Conservation (phyloP, 2,113 vertebrate species). For the Progne subis region DNA sequence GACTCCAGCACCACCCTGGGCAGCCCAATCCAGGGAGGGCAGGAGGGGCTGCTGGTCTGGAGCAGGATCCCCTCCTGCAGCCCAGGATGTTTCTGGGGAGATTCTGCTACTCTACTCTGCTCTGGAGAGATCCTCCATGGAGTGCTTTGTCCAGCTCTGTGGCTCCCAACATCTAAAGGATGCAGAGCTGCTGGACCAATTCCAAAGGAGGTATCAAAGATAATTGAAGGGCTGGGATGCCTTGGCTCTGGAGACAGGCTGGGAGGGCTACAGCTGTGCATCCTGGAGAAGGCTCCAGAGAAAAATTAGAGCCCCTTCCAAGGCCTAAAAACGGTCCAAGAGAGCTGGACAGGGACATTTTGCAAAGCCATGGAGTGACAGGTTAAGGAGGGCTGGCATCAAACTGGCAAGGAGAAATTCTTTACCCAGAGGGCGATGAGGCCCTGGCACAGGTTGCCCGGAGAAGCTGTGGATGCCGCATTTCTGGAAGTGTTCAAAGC, state of each 20-base stretch:
- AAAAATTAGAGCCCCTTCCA: not conserved
- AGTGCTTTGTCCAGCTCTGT: not conserved
- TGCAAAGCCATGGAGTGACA: not conserved
- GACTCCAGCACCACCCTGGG: not conserved
- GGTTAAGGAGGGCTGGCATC: not conserved
- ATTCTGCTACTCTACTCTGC: not conserved
- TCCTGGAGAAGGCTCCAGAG: fast-evolving
- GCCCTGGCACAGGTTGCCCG: not conserved
- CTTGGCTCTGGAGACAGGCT: not conserved
- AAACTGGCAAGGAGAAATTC: not conserved
- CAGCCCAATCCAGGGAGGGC: not conserved
- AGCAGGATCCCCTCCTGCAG: not conserved
- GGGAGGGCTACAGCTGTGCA: not conserved
- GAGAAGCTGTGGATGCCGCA: not conserved
- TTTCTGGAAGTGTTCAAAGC: not conserved
- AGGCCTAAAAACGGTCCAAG: not conserved
- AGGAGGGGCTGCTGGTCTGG: not conserved
- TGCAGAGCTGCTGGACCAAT: not conserved
- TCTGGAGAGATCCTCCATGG: not conserved
- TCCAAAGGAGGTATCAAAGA: not conserved
- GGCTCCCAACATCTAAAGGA: not conserved
- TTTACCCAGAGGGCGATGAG: not conserved
- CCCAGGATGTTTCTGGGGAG: not conserved
- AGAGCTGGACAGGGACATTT: not conserved
- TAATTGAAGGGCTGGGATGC: not conserved